Percentiles rank a stretch among this genome's conserved stretches.
These are phyloP conservation scores for Drosophila sordidula DNA, from an alignment of 2,888 invertebrate species.

Conservation along the genomic window DNA sequence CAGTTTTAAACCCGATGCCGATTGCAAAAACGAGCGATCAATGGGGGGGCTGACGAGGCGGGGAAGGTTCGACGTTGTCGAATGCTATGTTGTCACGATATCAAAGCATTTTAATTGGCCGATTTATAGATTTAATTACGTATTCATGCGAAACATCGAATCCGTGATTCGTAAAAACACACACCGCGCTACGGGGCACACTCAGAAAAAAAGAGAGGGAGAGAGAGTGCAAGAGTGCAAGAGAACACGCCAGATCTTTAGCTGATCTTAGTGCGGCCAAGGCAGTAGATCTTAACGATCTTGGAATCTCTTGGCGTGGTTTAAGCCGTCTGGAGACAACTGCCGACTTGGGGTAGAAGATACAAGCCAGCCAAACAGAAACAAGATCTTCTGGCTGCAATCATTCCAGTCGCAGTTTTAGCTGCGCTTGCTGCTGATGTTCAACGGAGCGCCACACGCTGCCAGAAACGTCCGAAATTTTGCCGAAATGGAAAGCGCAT, in stretches of 20 bases:
- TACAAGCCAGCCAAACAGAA: slow-evolving; percentile 21
- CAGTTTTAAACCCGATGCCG: slow-evolving; percentile 37
- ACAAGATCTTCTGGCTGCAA: slow-evolving; percentile 58
- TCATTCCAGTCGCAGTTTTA: slow-evolving; percentile 30
- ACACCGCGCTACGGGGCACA: slow-evolving; percentile 76
- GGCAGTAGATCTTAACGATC: slow-evolving; percentile 79
- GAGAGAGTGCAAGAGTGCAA: slow-evolving; percentile 25
- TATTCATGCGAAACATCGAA: slow-evolving; percentile 86
- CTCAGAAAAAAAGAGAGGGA: slow-evolving; percentile 5
- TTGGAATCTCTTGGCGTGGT: slow-evolving; percentile 54
- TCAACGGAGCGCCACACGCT: slow-evolving; percentile 67
- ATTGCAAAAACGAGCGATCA: slow-evolving; percentile 28
- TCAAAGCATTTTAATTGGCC: slow-evolving; percentile 86
- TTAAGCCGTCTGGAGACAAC: slow-evolving; percentile 15
- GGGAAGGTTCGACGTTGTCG: slow-evolving; percentile 75
- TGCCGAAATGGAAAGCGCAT: slow-evolving; percentile 53
- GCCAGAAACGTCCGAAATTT: slow-evolving; percentile 36
- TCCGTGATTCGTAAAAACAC: slow-evolving; percentile 86
- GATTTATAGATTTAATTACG: slow-evolving; percentile 86
- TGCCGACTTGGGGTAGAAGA: slow-evolving; percentile 27
- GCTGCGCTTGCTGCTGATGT: slow-evolving; percentile 8
- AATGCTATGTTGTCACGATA: slow-evolving; percentile 85
- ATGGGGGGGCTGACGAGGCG: slow-evolving; percentile 24
- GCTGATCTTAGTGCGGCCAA: slow-evolving; percentile 63
- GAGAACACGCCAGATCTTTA: slow-evolving; percentile 53